phyloP scores from a whole-genome alignment of 1,140 invertebrate species.

The Diabrotica virgifera region DNA sequence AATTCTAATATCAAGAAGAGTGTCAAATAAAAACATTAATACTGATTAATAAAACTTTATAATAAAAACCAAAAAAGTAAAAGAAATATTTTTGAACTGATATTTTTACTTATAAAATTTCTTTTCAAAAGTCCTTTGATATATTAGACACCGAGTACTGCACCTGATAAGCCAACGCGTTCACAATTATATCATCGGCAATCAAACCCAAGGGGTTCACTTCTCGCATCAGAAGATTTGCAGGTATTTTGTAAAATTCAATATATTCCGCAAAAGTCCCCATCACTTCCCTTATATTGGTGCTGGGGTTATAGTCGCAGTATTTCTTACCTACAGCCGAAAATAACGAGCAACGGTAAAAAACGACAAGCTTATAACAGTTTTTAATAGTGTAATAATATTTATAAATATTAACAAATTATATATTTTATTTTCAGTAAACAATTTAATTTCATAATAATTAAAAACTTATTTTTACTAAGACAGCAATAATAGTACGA shows the following conservation, averaged over 20 bases:
- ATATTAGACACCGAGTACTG: slow-evolving; percentile 26
- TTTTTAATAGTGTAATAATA: too few species aligned
- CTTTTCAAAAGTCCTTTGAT: not conserved
- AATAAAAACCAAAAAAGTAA: not conserved
- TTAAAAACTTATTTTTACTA: too few species aligned
- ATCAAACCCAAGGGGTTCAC: slow-evolving; percentile 84
- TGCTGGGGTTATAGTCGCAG: slow-evolving; percentile 78
- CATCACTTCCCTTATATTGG: slow-evolving; percentile 74
- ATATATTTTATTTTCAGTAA: too few species aligned
- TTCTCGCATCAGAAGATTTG: slow-evolving; percentile 88
- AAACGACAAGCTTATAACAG: not conserved
- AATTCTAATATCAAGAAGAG: too few species aligned
- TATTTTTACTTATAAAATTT: not conserved
- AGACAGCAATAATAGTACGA: too few species aligned
- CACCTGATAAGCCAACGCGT: slow-evolving; percentile 89
- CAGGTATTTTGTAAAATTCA: slow-evolving; percentile 91
- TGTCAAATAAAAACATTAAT: too few species aligned
- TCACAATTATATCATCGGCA: slow-evolving; percentile 86
- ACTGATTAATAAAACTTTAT: not conserved
- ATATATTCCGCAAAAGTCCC: slow-evolving; percentile 90
- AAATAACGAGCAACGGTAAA: not conserved
- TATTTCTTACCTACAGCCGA: slow-evolving; percentile 71
- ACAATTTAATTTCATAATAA: too few species aligned
- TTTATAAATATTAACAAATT: too few species aligned
- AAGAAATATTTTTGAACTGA: not conserved